These are phyloP conservation scores for Enhydra lutris DNA, from an alignment of 2,113 vertebrate genomes.

Conservation along the genomic window DNA sequence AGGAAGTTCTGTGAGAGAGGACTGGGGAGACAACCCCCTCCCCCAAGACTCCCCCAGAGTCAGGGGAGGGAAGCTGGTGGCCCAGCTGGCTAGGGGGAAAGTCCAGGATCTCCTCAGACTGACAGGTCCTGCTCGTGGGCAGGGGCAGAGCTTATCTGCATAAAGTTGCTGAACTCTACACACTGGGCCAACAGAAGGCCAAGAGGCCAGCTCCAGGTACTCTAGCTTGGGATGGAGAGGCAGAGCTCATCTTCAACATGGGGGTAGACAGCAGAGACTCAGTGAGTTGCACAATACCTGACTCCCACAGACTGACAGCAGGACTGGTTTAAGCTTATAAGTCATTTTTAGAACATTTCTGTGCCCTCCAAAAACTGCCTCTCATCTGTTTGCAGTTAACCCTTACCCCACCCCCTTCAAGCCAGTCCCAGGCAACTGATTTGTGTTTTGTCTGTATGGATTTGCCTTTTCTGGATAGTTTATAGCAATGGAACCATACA, in stretches of 20 bases:
- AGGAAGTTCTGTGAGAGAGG: constrained; percentile 39
- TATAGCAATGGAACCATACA: neutral
- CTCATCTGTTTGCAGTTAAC: neutral
- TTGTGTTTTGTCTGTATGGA: neutral
- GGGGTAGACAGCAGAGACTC: neutral
- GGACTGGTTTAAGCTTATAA: neutral
- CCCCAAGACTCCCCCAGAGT: neutral
- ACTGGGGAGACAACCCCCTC: neutral
- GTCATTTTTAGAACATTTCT: neutral
- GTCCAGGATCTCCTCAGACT: neutral
- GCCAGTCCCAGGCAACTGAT: neutral
- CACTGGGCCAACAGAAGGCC: constrained; percentile 5
- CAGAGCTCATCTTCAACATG: neutral
- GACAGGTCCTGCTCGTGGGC: neutral
- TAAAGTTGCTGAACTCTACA: neutral
- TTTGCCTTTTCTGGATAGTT: neutral
- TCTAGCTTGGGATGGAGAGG: neutral
- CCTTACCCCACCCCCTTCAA: neutral
- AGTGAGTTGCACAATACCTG: neutral
- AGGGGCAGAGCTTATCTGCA: neutral
- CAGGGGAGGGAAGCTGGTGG: neutral
- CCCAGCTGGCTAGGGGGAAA: neutral
- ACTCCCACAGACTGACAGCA: neutral
- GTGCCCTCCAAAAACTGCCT: neutral
- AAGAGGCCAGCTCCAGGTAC: neutral